These are phyloP conservation scores for Tenthredo scrophulariae DNA, from an alignment of 2,888 invertebrate genomes.

Conservation along the genomic window DNA sequence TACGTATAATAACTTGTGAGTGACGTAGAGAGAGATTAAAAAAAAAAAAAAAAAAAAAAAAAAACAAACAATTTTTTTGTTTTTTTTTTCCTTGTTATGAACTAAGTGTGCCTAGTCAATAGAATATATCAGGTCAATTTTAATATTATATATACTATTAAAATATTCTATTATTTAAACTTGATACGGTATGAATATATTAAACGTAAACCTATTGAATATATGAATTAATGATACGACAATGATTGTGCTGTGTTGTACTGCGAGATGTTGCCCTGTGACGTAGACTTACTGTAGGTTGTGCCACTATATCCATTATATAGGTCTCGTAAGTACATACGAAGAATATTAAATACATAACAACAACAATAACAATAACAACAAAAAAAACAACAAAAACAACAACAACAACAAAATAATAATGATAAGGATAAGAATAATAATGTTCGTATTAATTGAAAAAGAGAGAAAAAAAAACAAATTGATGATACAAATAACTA, in stretches of 20 bases:
- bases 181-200: conserved; percentile 70
- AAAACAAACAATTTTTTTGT: conserved; percentile 68
- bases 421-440: conserved; percentile 12
- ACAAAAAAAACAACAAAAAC: background rate
- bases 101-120: conserved; percentile 85
- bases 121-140: conserved; percentile 83
- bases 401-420: conserved; percentile 28
- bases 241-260: conserved; percentile 78
- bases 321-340: conserved; percentile 40
- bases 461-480: background rate
- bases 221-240: conserved; percentile 73
- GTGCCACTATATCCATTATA: conserved; percentile 62
- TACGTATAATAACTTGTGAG: conserved; percentile 24
- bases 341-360: conserved; percentile 20
- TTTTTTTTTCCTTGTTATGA: conserved; percentile 81
- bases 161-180: conserved; percentile 72
- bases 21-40: conserved; percentile 54
- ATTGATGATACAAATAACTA: conserved; percentile 55
- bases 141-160: conserved; percentile 74
- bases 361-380: background rate
- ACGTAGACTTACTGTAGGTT: conserved; percentile 62
- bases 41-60: background rate
- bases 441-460: conserved; percentile 17
- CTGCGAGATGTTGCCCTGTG: conserved; percentile 78
- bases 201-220: conserved; percentile 64